Evolutionary conservation across 2,888 invertebrate species (phyloP).

Genomic region (Megastigmus dorsalis): DNA sequence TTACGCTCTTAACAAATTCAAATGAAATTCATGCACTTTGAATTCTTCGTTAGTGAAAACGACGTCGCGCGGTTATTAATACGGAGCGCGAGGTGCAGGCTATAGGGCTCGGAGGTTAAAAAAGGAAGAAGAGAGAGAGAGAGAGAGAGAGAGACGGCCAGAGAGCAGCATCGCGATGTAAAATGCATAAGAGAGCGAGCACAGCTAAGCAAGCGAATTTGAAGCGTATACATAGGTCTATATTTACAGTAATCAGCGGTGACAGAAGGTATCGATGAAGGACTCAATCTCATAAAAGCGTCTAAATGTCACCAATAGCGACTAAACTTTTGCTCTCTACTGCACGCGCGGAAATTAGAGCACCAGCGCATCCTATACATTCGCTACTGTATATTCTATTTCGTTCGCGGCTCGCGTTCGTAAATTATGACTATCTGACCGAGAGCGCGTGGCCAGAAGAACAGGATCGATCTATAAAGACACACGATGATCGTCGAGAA

Average conservation of each 20-base stretch:
- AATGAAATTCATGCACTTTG: slow-evolving; percentile 45
- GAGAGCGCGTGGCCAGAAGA: not conserved
- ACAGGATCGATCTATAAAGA: slow-evolving; percentile 23
- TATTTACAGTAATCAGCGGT: too few species aligned
- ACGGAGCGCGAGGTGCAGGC: too few species aligned
- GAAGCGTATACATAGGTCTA: too few species aligned
- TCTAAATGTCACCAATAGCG: slow-evolving; percentile 13
- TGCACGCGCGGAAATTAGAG: slow-evolving; percentile 20
- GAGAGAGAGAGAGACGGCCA: too few species aligned
- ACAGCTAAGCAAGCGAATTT: too few species aligned
- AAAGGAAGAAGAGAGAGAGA: too few species aligned
- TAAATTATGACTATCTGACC: slow-evolving; percentile 33
- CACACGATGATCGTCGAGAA: not conserved
- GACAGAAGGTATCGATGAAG: too few species aligned
- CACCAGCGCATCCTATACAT: slow-evolving; percentile 3
- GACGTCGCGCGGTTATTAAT: slow-evolving; percentile 4
- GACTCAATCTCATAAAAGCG: not conserved
- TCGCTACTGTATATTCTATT: slow-evolving; percentile 23
- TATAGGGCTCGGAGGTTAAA: too few species aligned
- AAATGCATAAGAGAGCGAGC: too few species aligned
- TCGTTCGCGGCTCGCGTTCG: not conserved
- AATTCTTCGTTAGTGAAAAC: slow-evolving; percentile 28
- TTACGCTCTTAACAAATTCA: slow-evolving; percentile 41
- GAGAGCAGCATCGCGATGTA: too few species aligned
- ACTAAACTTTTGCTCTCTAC: slow-evolving; percentile 16